Evolutionary conservation across 2,113 vertebrate genomes (phyloP), one percentile per base, ranked within the genome.

Genomic region (Crotalus helleri): DNA sequence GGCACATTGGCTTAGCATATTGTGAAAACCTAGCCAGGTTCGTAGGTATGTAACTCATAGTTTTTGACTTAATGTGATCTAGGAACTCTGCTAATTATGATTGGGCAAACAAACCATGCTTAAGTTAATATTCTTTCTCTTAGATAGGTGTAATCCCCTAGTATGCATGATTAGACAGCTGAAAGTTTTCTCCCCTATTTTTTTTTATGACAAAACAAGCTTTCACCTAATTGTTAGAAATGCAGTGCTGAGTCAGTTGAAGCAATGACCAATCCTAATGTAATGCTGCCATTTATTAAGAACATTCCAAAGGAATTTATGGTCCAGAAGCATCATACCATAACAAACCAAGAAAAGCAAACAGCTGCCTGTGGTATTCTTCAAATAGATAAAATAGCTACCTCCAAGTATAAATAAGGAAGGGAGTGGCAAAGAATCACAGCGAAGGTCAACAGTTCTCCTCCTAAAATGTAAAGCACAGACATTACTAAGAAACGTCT

Each of bases 271-370:
- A 64, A 53, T 23, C 21, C 12, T 21, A 53, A 86, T 85, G 59
- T 51, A 90, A 92, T 90, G 46, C 29, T 81, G 33, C 46, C 5
- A 74, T 87, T 89, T 90, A 87, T 87, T 85, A 46, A 87, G 33
- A 61, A n/a, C 23, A n/a, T 90, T 61, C 87, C 74, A 87, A 53
- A 55, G 17, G 46, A 33, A 55, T 86, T 92, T 92, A n/a, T 29
- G 54, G 26, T 46, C 49, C 44, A 39, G 88, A 91, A 46, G 24
- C 87, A 54, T 54, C 44, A n/a, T n/a, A n/a, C 55, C 74, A 90
- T 69, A 92, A 85, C 85, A 91, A 59, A 29, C 87, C 54, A 92
- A 89, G 46, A 64, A 85, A 91, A 92, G 49, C 69, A 93, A 91
- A 92, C 19, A 24, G 1, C 23, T 89, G 23, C n/a, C 58, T 89